Base-by-base conservation (phyloP, 2,113 vertebrate species). In the Oxyura jamaicensis region DNA sequence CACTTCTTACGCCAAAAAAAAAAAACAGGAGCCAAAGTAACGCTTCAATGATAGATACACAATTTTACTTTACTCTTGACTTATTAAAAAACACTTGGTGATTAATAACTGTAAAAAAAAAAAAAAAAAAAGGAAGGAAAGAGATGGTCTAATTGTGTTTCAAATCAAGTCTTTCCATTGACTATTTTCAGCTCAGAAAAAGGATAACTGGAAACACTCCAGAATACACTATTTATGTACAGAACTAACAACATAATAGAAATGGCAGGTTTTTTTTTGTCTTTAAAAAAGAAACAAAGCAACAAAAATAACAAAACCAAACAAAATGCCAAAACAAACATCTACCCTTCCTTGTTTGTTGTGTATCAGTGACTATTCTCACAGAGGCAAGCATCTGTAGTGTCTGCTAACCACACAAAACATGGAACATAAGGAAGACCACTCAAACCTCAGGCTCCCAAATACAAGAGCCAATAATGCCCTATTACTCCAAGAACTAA, bases 1-100 rank as follows among this genome's bases (percentile, higher is more conserved):
- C 53, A 53, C 71, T 96, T 94, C 78, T 90, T 69, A 84, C 35
- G 35, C 67, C 75, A 96, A 94, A 26, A 93, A 94, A 26, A 93
- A 39, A 65, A 93, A 80, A 2, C 41, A 46, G 67, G 94, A 94
- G 83, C 63, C 77, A 86, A 79, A 95, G 23, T 63, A 91, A 72
- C 42, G 21, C 44, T 92, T 84, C 44, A 76, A 76, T 44, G n/a
- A 83, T 5, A 83, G 26, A 94, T 65, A 77, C 52, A 94, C 16
- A 77, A 52, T 68, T 90, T 94, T 77, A 52, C 63, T 75, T 75
- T 88, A 72, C 41, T 68, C 63, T 33, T 84, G 35, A 76, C 36
- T 92, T 90, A 83, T 5, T 85, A 76, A 91, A 80, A 87, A 69
- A 23, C 11, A 71, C 8, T 48, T 72, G 72, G 41, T 85, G 86